phyloP scores from a whole-genome alignment of 2,797 vertebrate species.

The Pipistrellus kuhlii region DNA sequence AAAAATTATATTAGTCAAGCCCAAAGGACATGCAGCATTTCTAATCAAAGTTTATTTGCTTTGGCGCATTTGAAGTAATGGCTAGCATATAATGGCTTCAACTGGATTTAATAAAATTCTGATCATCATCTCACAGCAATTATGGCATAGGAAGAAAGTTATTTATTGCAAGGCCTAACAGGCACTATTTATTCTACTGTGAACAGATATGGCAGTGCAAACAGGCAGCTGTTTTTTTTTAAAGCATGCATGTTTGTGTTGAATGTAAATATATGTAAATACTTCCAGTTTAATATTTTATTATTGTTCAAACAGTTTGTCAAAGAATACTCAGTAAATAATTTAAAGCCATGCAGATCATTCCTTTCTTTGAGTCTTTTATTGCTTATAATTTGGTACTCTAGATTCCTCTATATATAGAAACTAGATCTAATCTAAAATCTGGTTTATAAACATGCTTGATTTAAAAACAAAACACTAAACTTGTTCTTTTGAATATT shows the following conservation, averaged over 20 bases:
- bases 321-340: conserved; percentile 42
- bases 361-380: conserved; percentile 22
- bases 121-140: conserved; percentile 68
- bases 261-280: conserved; percentile 57
- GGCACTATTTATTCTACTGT: not conserved
- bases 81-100: conserved; percentile 20
- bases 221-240: conserved; percentile 5
- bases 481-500: not conserved
- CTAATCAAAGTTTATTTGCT: conserved; percentile 68
- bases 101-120: conserved; percentile 73
- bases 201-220: not conserved
- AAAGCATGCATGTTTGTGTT: not conserved
- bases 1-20: conserved; percentile 59
- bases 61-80: conserved; percentile 53
- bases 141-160: conserved; percentile 68
- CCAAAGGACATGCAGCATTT: conserved; percentile 50
- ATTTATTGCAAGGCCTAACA: conserved; percentile 51
- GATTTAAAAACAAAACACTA: not conserved
- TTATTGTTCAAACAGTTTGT: conserved; percentile 43
- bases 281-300: conserved; percentile 40
- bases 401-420: not conserved
- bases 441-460: not conserved
- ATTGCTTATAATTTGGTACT: not conserved
- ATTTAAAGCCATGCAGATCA: not conserved
- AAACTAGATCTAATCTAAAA: not conserved